Conservation (phyloP, 2,888 invertebrate genomes). For the Pteria penguin region DNA sequence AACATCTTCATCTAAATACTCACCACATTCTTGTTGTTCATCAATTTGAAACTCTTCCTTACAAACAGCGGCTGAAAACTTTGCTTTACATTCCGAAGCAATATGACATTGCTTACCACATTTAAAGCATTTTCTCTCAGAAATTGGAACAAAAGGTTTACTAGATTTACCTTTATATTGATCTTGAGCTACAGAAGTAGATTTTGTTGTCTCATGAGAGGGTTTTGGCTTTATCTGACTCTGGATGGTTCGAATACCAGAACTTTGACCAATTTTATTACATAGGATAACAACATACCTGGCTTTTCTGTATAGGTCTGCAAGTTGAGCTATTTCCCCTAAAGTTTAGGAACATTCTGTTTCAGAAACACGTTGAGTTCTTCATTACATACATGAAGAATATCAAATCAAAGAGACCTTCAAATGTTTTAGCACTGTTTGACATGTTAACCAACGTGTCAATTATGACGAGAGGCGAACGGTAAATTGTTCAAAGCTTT, state of each 20-base stretch:
- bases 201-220: neutral
- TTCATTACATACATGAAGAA: constrained; percentile 6
- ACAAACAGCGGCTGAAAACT: neutral
- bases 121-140: neutral
- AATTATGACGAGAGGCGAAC: constrained; percentile 33
- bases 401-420: constrained; percentile 24
- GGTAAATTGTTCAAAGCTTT: constrained; percentile 26
- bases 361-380: constrained; percentile 8
- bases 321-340: constrained; percentile 11
- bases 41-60: neutral
- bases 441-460: constrained; percentile 22
- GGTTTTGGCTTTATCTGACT: neutral
- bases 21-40: too few species aligned
- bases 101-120: too few species aligned
- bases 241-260: neutral
- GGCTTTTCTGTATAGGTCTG: constrained; percentile 23
- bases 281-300: constrained; percentile 5
- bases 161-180: too few species aligned
- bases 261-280: neutral
- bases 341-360: neutral
- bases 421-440: constrained; percentile 6
- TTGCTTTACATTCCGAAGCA: neutral
- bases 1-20: too few species aligned
- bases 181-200: neutral
- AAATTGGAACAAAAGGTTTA: too few species aligned